Conservation (phyloP, 2,113 vertebrate species). For the Mastomys natalensis region DNA sequence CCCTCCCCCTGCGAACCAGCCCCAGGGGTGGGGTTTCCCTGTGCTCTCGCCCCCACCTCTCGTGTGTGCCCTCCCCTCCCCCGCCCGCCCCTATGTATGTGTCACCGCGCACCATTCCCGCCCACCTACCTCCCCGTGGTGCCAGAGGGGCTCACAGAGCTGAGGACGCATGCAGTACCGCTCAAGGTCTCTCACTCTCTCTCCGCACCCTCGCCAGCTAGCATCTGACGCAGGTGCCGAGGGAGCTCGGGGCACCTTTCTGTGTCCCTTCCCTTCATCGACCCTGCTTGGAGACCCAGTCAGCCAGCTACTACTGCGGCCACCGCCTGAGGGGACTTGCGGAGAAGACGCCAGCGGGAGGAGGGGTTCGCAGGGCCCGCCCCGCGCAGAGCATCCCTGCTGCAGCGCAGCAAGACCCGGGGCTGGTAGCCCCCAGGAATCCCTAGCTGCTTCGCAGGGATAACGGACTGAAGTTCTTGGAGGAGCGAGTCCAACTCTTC, state of each 20-base stretch:
- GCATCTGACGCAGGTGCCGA: slow-evolving; percentile 80
- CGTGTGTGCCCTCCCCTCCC: slow-evolving; percentile 73
- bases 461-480: slow-evolving; percentile 87
- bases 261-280: slow-evolving; percentile 81
- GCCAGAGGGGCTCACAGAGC: slow-evolving; percentile 86
- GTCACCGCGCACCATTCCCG: slow-evolving; percentile 82
- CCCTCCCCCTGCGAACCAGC: slow-evolving; percentile 27
- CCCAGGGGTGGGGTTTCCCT: slow-evolving; percentile 72
- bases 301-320: slow-evolving; percentile 85
- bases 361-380: slow-evolving; percentile 45
- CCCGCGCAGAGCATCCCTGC: slow-evolving; percentile 25
- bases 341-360: slow-evolving; percentile 79
- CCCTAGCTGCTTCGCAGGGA: slow-evolving; percentile 82
- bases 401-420: slow-evolving; percentile 75
- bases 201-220: slow-evolving; percentile 83
- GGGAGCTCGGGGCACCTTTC: slow-evolving; percentile 78
- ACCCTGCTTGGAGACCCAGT: slow-evolving; percentile 83
- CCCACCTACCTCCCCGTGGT: slow-evolving; percentile 88
- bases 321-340: slow-evolving; percentile 86
- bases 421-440: slow-evolving; percentile 9
- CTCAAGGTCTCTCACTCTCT: slow-evolving; percentile 80
- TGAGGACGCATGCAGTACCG: slow-evolving; percentile 86
- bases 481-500: slow-evolving; percentile 85
- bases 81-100: slow-evolving; percentile 75
- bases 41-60: slow-evolving; percentile 8